Evolutionary conservation across 2,888 invertebrate species (phyloP).

Genomic region (Scelioninae gen. 2): DNA sequence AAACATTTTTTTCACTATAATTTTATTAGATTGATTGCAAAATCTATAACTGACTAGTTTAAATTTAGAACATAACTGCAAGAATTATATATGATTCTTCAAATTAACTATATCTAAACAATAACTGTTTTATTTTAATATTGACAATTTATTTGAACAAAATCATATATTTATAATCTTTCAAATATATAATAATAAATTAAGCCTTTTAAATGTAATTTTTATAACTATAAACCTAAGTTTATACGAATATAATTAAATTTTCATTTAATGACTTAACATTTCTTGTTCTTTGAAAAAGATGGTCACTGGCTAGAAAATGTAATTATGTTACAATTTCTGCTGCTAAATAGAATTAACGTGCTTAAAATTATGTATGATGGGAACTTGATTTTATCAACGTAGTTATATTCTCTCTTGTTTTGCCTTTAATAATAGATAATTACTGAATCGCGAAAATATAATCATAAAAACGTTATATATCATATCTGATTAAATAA

Average conservation of each 20-base stretch:
- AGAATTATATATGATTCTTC: too few species aligned
- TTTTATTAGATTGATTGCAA: too few species aligned
- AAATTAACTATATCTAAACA: too few species aligned
- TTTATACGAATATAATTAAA: conserved; percentile 15
- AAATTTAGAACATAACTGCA: too few species aligned
- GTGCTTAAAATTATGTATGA: conserved; percentile 17
- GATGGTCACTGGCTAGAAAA: conserved; percentile 19
- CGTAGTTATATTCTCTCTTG: conserved; percentile 12
- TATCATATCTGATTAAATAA: background rate
- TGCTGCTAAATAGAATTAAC: conserved; percentile 14
- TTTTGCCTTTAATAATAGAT: conserved; percentile 7
- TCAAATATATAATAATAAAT: too few species aligned
- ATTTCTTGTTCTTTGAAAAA: conserved; percentile 9
- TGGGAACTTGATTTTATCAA: conserved; percentile 27
- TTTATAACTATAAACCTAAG: too few species aligned
- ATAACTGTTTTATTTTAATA: too few species aligned
- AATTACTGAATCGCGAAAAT: conserved; percentile 1
- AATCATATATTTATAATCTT: too few species aligned
- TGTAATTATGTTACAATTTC: conserved; percentile 11
- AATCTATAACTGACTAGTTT: too few species aligned
- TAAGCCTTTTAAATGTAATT: too few species aligned
- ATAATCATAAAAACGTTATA: conserved; percentile 3
- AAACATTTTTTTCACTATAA: too few species aligned
- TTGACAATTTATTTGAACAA: too few species aligned
- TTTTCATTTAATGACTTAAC: conserved; percentile 6